Evolutionary conservation across 1,140 invertebrate species (phyloP).

Genomic region (Meloidogyne exigua): DNA sequence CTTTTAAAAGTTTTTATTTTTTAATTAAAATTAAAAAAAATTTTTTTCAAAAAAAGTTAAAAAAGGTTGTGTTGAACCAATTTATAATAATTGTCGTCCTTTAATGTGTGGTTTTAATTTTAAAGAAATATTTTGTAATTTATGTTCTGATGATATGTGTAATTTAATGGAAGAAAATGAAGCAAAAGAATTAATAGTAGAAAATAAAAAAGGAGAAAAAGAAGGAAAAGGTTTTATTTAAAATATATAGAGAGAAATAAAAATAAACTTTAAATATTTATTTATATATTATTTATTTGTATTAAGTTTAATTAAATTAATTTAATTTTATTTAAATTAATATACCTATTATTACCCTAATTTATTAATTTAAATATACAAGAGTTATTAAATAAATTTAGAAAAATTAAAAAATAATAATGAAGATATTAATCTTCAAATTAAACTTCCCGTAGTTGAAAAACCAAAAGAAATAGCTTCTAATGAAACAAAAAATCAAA

Average conservation of each 20-base stretch:
- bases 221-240: background rate
- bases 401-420: background rate
- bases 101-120: conserved; percentile 5
- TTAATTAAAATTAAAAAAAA: background rate
- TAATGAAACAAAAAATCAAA: background rate
- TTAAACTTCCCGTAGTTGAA: background rate
- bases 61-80: background rate
- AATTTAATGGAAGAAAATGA: background rate
- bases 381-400: too few relatives aligned
- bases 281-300: too few relatives aligned
- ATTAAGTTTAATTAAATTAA: background rate
- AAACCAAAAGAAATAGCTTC: background rate
- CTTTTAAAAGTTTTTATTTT: background rate
- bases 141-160: background rate
- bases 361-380: too few relatives aligned
- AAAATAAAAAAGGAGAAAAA: background rate
- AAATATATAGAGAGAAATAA: background rate
- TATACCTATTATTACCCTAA: too few relatives aligned
- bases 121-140: background rate
- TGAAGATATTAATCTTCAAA: background rate
- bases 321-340: too few relatives aligned
- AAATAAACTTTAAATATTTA: too few relatives aligned
- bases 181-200: background rate
- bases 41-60: background rate
- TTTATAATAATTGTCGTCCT: conserved; percentile 4